Evolutionary conservation across 2,797 vertebrate species (phyloP), one percentile per base, ranked within the genome.

Genomic region (Sebastes paucispinis): DNA sequence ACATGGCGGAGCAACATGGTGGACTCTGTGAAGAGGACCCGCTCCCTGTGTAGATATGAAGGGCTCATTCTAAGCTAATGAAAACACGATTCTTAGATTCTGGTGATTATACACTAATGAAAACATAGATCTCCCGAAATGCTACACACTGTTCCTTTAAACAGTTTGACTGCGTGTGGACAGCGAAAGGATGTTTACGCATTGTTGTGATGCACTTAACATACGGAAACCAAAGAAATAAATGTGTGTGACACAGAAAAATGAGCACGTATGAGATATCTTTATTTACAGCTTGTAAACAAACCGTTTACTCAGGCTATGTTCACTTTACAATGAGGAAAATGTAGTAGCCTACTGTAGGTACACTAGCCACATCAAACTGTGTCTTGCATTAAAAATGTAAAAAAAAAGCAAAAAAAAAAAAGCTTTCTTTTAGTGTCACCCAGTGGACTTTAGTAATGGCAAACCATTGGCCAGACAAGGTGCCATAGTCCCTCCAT

Each of bases 261-360:
- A 65, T 25, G 64, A 71, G 54, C 79, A 86, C 86, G 76, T 88
- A 84, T 85, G 73, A 87, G 71, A 91, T 74, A 62, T 91, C 63
- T 95, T 96, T 95, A 95, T 96, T 95, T 92, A 90, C 90, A 93
- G 76, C 67, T 86, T 88, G 86, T 90, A 92, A 94, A 91, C 88
- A 88, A 86, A 90, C 79, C 58, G 36, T 85, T 93, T 81, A 87
- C 87, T 90, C 52, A 29, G 66, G 77, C 84, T 84, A 79, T 80
- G 75, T 84, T 91, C 77, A 64, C 68, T 85, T 82, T 90, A 91
- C 78, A 82, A 47, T 65, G 77, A 88, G 58, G 67, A 71, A 79
- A 79, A 78, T 82, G 36, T 83, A 82, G 77, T 84, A 81, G 72
- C 81, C 83, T 85, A 47, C 43, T 47, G 43, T 47, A 81, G 24